Base-by-base conservation (phyloP, 1,140 invertebrate genomes). In the Drosophila pruinosa region DNA sequence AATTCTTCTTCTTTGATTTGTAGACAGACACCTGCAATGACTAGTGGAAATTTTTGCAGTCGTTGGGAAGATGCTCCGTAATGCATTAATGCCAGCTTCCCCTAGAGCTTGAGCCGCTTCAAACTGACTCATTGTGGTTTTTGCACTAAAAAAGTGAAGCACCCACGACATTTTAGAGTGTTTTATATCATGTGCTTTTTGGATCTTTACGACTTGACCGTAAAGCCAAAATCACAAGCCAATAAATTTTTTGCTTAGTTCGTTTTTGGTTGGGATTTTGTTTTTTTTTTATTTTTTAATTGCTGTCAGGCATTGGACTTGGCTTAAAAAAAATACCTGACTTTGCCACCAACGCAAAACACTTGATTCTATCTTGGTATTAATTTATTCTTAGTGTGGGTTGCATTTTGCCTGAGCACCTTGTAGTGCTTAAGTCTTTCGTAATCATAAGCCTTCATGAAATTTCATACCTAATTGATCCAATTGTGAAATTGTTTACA, bases 11-110 rank as follows among this genome's bases (percentile, higher is more conserved):
- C 75, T 78, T n/a, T 31, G 50, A 72, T 58, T 57, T 73, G 61
- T 62, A 53, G 41, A 19, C 64, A 21, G 36, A 75, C 81, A 86
- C 78, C 82, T 86, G 82, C 82, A 69, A 86, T 86, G 82, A 86
- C 83, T 88, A 8, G 82, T 72, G 36, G 56, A 74, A 80, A 77
- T 58, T 48, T 28, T 5, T 38, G 45, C 52, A 57, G 22, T 54
- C 14, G 4, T 36, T 24, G 5, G 6, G 24, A 57, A 67, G 68
- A 76, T 78, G 71, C 61, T 59, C 38, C 65, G n/a, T 38, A 41
- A 24, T 63, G 31, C 31, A 21, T n/a, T 15, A n/a, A 21, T 43
- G 24, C 21, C 22, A 28, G 39, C 45, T 56, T 31, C 31, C 19
- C 10, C 12, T 36, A 38, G 26, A 50, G 14, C 21, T 14, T 4